Base-by-base conservation (phyloP, 2,888 invertebrate genomes). In the Tinea semifulvella region DNA sequence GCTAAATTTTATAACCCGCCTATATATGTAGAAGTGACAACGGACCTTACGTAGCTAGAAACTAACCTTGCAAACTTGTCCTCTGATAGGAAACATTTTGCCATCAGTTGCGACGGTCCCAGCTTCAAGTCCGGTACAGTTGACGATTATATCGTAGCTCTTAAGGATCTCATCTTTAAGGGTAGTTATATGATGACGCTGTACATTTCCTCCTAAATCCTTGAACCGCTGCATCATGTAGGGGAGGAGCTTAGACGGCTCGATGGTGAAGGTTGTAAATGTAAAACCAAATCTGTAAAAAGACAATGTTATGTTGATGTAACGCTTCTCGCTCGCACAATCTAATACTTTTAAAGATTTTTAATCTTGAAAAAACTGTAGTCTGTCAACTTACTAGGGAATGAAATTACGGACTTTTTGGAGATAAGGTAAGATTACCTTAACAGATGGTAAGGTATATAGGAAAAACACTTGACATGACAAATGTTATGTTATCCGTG, bases 91-190 rank as follows among this genome's bases (percentile, higher is more conserved):
- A 45, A 69, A 68, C 40, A 91, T 73, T 25, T 61, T 59, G 0
- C 63, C 52, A 72, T 94, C 94, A 1, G 81, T 74, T 1, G 87
- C 81, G 0, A 94, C 62, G 6, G 74, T 50, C 51, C 76, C 74
- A 0, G 93, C 85, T 1, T 86, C 87, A 1, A 94, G 57, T 1
- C 92, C 94, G 1, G 87, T 82, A 53, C 94, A 94, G 63, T 94
- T 94, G 35, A 94, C 82, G n/a, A 94, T 73, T 1, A 91, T 76
- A 58, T 92, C 88, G 55, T 74, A 88, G 0, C 67, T 63, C 22
- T 83, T 72, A 3, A 85, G 61, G 1, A 89, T 60, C 42, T 76
- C 62, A 8, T 81, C 68, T 1, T 53, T 46, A 0, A 80, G 47
- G 0, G 73, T 69, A 1, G 49, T 49, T 7, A 80, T 48, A 20